Conservation (phyloP, 2,113 vertebrate species). For the Phylloscopus trochiloides region DNA sequence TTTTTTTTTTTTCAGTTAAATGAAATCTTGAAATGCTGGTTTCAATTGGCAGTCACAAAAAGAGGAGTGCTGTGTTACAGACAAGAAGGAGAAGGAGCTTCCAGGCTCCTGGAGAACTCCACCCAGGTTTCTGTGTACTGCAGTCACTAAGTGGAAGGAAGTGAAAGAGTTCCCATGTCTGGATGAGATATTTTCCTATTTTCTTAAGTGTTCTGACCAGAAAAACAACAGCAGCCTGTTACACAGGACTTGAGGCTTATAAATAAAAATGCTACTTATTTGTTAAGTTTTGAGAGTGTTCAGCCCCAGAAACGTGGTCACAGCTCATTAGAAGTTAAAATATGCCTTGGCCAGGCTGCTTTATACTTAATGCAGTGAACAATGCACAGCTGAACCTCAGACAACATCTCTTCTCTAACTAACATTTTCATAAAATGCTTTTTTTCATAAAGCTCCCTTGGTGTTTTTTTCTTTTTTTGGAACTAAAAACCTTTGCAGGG, state of each 20-base stretch:
- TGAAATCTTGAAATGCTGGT: not conserved
- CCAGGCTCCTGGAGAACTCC: not conserved
- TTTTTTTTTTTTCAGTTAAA: not conserved
- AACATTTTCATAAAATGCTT: not conserved
- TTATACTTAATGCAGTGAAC: not conserved
- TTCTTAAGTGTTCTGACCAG: not conserved
- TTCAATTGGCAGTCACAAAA: not conserved
- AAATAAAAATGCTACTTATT: not conserved
- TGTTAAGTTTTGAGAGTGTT: not conserved
- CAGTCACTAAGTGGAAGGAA: not conserved
- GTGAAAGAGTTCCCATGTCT: not conserved
- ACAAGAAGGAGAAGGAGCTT: rapidly evolving
- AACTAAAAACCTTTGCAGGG: not conserved
- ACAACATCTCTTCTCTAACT: not conserved
- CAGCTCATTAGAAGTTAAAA: not conserved
- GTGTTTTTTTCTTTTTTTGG: not conserved
- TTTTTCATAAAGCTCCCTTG: not conserved
- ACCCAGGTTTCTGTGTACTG: not conserved
- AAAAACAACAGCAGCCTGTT: not conserved
- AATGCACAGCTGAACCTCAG: not conserved
- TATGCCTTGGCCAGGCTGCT: not conserved
- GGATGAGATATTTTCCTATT: not conserved
- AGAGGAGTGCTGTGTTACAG: not conserved
- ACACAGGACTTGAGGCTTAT: not conserved
- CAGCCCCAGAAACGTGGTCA: not conserved